phyloP scores from a whole-genome alignment of 2,113 vertebrate species.

The Cyanoderma ruficeps region DNA sequence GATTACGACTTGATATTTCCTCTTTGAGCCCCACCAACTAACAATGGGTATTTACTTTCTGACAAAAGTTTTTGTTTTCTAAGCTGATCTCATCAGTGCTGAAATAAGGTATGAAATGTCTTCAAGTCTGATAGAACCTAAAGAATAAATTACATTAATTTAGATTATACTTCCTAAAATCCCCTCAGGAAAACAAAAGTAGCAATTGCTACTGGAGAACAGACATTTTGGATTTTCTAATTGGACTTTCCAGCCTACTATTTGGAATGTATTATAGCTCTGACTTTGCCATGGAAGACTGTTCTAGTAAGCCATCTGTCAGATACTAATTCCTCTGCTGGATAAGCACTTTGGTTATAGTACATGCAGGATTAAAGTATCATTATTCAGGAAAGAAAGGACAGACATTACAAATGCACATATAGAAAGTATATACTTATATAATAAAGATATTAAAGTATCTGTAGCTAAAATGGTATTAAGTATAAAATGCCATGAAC shows the following conservation, averaged over 20 bases:
- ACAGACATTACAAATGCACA: not conserved
- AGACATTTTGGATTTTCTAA: not conserved
- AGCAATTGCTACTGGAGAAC: not conserved
- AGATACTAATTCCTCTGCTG: not conserved
- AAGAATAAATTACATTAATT: not conserved
- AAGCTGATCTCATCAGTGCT: not conserved
- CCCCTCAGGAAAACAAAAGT: not conserved
- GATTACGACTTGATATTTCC: not conserved
- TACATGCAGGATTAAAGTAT: not conserved
- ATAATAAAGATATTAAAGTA: not conserved
- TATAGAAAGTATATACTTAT: not conserved
- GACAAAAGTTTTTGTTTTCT: not conserved
- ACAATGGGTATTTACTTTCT: not conserved
- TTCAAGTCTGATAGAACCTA: not conserved
- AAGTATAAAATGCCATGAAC: not conserved
- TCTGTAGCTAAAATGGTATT: not conserved
- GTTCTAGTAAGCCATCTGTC: not conserved
- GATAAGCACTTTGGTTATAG: not conserved
- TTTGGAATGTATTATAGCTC: not conserved
- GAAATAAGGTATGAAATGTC: not conserved
- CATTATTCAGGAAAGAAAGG: not conserved
- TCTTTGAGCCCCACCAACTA: not conserved
- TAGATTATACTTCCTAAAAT: not conserved
- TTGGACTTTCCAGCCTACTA: not conserved
- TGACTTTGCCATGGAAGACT: not conserved